Conservation (phyloP, 2,888 invertebrate genomes). For the Choreutis nemorana region DNA sequence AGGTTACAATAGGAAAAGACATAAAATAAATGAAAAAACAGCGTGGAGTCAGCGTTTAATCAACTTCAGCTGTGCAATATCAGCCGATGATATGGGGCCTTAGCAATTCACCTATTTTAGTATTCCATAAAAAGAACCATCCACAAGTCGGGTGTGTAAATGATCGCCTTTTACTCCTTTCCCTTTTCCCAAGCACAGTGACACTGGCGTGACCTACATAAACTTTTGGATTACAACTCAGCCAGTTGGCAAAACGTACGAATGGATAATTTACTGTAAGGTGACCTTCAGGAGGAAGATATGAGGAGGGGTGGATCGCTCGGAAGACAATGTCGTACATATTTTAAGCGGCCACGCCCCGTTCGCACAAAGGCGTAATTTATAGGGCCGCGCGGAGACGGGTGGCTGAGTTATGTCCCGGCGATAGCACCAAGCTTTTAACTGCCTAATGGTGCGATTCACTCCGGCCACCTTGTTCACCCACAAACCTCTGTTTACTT, state of each 20-base stretch:
- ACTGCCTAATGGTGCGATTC: constrained; percentile 66
- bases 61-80: no score
- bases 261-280: constrained; percentile 45
- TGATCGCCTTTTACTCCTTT: constrained; percentile 21
- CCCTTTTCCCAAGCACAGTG: constrained; percentile 13
- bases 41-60: no score
- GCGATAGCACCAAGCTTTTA: constrained; percentile 66
- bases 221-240: constrained; percentile 26
- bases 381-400: constrained; percentile 62
- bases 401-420: constrained; percentile 60
- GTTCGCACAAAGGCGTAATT: constrained; percentile 63
- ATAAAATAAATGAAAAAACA: no score
- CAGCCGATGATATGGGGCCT: no score
- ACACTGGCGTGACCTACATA: constrained; percentile 33
- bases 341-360: constrained; percentile 61
- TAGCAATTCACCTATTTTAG: no score
- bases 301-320: constrained; percentile 45
- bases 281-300: constrained; percentile 49
- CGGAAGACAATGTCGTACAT: constrained; percentile 63
- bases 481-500: no score
- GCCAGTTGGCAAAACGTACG: constrained; percentile 28
- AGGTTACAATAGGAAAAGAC: no score
- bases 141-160: constrained; percentile 20
- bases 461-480: constrained; percentile 56
- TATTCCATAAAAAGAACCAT: constrained; percentile 18